phyloP scores from a whole-genome alignment of 1,140 invertebrate species.

The Cydia pomonella region DNA sequence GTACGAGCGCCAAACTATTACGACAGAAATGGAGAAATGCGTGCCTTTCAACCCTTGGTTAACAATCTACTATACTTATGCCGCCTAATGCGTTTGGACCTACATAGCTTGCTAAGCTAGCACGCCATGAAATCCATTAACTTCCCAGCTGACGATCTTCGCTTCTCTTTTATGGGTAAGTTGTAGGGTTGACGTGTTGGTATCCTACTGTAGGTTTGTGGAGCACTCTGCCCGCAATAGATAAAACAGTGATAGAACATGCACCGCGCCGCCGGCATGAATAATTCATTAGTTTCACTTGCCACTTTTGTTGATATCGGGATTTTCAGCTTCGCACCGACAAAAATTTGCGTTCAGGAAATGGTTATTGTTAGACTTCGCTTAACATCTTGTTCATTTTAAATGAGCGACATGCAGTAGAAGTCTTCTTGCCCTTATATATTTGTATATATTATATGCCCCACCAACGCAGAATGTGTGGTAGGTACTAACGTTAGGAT shows the following conservation, averaged over 20 bases:
- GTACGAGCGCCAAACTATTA: too few species aligned
- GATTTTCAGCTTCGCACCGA: constrained; percentile 77
- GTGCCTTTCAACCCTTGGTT: too few species aligned
- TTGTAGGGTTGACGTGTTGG: neutral
- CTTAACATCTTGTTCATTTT: constrained; percentile 59
- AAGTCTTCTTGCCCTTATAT: neutral
- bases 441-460: neutral
- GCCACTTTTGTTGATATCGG: constrained; percentile 79
- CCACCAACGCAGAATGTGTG: neutral
- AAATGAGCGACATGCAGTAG: constrained; percentile 41
- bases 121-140: too few species aligned
- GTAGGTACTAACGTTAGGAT: too few species aligned
- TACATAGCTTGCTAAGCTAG: too few species aligned
- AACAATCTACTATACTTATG: too few species aligned
- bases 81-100: too few species aligned
- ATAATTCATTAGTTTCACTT: constrained; percentile 80
- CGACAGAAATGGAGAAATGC: too few species aligned
- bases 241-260: constrained; percentile 81
- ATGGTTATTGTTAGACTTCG: constrained; percentile 69
- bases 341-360: constrained; percentile 73
- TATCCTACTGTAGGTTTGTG: constrained; percentile 13
- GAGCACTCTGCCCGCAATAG: constrained; percentile 63
- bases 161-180: neutral
- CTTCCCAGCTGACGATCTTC: too few species aligned
- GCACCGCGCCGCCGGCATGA: constrained; percentile 76